phyloP scores from a whole-genome alignment of 92 coral and sea anemone genomes.

The Anthopleura xanthogrammica region DNA sequence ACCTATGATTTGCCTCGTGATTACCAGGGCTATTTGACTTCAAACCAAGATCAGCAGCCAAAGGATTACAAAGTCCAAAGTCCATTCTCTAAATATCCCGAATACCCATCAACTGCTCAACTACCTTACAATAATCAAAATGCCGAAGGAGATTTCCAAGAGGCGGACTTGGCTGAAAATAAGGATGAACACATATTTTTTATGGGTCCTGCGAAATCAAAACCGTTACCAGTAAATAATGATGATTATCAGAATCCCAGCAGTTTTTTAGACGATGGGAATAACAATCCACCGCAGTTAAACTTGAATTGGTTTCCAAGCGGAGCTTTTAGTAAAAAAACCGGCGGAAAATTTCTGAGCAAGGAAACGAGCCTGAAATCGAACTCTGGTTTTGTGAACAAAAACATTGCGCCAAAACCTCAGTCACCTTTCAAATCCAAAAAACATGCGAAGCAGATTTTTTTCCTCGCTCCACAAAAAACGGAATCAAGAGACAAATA shows the following conservation, averaged over 20 bases:
- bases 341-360: background rate
- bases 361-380: background rate
- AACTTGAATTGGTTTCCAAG: slow-evolving; percentile 10
- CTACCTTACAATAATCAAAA: background rate
- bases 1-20: background rate
- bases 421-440: slow-evolving; percentile 21
- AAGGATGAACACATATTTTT: slow-evolving; percentile 29
- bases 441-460: slow-evolving; percentile 20
- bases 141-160: slow-evolving; percentile 10
- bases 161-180: slow-evolving; percentile 17
- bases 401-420: background rate
- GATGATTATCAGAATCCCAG: background rate
- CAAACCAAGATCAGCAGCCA: background rate
- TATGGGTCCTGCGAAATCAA: slow-evolving; percentile 5
- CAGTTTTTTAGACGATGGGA: background rate
- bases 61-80: background rate
- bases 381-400: background rate
- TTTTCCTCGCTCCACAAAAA: slow-evolving; percentile 17
- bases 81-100: background rate
- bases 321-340: background rate
- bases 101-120: background rate
- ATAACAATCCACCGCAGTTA: background rate
- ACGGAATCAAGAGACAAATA: background rate
- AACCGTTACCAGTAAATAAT: background rate
- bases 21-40: background rate